phyloP scores from a whole-genome alignment of 2,888 invertebrate genomes.

The Drosophila falleni region DNA sequence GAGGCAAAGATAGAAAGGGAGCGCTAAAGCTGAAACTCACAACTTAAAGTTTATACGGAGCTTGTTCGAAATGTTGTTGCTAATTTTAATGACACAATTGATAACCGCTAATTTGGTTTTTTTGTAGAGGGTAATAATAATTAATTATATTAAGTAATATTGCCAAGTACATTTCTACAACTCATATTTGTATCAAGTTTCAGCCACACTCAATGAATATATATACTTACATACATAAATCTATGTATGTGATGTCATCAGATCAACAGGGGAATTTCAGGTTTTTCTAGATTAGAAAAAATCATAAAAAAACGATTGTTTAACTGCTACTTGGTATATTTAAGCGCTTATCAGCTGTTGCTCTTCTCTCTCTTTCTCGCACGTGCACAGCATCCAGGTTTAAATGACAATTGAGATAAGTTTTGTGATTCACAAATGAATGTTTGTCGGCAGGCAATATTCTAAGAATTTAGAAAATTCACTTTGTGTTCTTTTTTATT shows the following conservation, averaged over 20 bases:
- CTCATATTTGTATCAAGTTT: neutral
- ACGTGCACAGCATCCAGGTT: slow-evolving; percentile 1
- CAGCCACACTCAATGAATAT: neutral
- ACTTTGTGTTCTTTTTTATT: neutral
- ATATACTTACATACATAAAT: neutral
- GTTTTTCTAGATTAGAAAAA: slow-evolving; percentile 27
- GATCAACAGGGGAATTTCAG: slow-evolving; percentile 38
- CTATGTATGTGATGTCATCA: slow-evolving; percentile 8
- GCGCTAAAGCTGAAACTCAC: slow-evolving; percentile 7
- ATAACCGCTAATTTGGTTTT: neutral
- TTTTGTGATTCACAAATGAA: slow-evolving; percentile 17
- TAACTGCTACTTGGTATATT: neutral
- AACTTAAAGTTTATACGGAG: slow-evolving; percentile 49
- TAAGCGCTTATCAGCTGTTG: slow-evolving; percentile 26
- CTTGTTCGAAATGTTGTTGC: neutral
- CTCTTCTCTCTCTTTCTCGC: neutral
- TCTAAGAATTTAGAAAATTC: slow-evolving; percentile 17
- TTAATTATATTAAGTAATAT: neutral
- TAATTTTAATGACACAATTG: neutral
- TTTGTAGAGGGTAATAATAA: neutral
- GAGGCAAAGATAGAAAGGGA: slow-evolving; percentile 1
- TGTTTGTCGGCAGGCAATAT: slow-evolving; percentile 12
- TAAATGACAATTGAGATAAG: slow-evolving; percentile 1
- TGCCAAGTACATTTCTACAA: neutral
- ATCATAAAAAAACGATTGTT: slow-evolving; percentile 1